phyloP scores from a whole-genome alignment of 2,888 invertebrate species.

The Cancer borealis region DNA sequence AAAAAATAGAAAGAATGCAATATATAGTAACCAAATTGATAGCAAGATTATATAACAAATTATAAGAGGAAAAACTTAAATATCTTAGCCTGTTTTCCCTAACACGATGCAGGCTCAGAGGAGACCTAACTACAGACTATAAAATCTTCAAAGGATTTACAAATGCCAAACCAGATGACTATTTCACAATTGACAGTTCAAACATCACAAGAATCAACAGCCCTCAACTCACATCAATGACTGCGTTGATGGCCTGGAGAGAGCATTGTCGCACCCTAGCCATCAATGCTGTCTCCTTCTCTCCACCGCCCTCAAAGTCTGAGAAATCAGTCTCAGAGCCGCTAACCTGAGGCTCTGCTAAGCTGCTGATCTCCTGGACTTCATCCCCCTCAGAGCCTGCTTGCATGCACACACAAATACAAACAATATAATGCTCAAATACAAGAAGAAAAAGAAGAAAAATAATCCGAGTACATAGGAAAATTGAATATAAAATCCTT shows the following conservation, averaged over 20 bases:
- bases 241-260: constrained; percentile 66
- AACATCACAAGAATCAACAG: not conserved
- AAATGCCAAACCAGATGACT: too few species aligned
- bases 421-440: not conserved
- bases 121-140: too few species aligned
- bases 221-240: constrained; percentile 67
- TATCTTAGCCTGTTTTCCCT: too few species aligned
- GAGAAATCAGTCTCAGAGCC: constrained; percentile 69
- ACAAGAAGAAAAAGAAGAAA: not conserved
- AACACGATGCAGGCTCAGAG: too few species aligned
- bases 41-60: too few species aligned
- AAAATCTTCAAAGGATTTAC: too few species aligned
- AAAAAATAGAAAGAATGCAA: too few species aligned
- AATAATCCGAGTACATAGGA: not conserved
- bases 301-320: constrained; percentile 65
- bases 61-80: too few species aligned
- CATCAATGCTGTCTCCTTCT: constrained; percentile 60
- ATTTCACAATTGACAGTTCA: too few species aligned
- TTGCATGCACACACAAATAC: not conserved
- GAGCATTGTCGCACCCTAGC: constrained; percentile 66
- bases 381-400: constrained; percentile 9
- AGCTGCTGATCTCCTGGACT: constrained; percentile 9
- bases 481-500: not conserved
- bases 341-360: constrained; percentile 50
- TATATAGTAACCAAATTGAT: not conserved